Conservation (phyloP, 2,797 vertebrate genomes). For the Phrynocephalus vlangalii region DNA sequence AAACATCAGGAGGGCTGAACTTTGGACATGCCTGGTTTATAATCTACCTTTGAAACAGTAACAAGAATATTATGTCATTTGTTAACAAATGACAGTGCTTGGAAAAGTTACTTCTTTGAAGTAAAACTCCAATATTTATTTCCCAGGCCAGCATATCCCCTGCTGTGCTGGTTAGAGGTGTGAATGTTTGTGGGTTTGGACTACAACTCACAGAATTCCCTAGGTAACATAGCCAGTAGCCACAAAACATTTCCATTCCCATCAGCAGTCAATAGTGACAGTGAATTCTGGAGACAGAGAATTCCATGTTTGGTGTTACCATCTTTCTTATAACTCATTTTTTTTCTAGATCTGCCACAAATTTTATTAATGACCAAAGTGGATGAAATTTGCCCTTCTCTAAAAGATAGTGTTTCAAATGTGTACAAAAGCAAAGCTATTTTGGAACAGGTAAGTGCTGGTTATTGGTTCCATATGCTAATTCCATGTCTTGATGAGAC, state of each 20-base stretch:
- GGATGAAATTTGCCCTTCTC: conserved; percentile 55
- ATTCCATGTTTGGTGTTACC: background rate
- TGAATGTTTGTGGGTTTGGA: too few species aligned
- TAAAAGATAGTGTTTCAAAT: background rate
- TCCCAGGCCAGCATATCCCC: too few species aligned
- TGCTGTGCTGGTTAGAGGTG: too few species aligned
- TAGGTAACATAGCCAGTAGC: too few species aligned
- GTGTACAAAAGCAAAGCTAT: conserved; percentile 28
- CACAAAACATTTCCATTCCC: too few species aligned
- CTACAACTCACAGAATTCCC: too few species aligned
- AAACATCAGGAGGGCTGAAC: too few species aligned
- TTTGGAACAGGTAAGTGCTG: conserved; percentile 49
- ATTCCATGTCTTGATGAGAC: background rate
- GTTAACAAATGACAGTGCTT: background rate
- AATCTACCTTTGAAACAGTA: too few species aligned
- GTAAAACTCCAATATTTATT: background rate
- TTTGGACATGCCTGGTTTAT: background rate
- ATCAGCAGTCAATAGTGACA: too few species aligned
- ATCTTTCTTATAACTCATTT: conserved; percentile 21
- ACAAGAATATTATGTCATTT: too few species aligned
- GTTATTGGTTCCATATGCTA: background rate
- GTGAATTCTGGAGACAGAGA: background rate
- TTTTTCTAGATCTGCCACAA: conserved; percentile 47
- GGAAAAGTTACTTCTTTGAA: background rate
- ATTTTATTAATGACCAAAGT: conserved; percentile 61